Evolutionary conservation across 2,888 invertebrate species (phyloP).

Genomic region (Agrotis puta): DNA sequence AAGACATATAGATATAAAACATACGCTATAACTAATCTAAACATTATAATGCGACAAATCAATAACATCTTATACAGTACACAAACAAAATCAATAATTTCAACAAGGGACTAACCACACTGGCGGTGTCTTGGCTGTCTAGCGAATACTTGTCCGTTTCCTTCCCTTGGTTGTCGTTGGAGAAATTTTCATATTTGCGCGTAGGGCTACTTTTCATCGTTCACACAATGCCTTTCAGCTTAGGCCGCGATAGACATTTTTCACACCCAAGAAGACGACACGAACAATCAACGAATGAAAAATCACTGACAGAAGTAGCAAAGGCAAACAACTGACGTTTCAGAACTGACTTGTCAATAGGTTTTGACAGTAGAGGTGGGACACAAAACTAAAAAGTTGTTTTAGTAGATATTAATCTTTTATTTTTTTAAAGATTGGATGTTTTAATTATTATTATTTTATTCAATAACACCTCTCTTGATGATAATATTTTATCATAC

Average conservation of each 20-base stretch:
- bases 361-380: constrained; percentile 30
- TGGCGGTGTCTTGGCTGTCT: constrained; percentile 90
- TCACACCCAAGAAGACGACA: constrained; percentile 79
- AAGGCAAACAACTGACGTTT: constrained; percentile 43
- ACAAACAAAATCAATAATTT: constrained; percentile 89
- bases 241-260: constrained; percentile 87
- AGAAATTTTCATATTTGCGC: constrained; percentile 89
- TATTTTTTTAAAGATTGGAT: too few species aligned
- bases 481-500: too few species aligned
- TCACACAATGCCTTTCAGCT: constrained; percentile 80
- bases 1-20: constrained; percentile 33
- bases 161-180: constrained; percentile 86
- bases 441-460: too few species aligned
- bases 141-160: constrained; percentile 89
- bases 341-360: constrained; percentile 28
- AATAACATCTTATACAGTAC: constrained; percentile 82
- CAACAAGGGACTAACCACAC: constrained; percentile 86
- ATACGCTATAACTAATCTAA: constrained; percentile 63
- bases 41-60: constrained; percentile 78
- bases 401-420: constrained; percentile 6
- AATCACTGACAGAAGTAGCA: constrained; percentile 70
- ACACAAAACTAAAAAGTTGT: not conserved
- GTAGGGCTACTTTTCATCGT: constrained; percentile 90
- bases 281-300: constrained; percentile 77
- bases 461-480: too few species aligned